These are phyloP conservation scores for Pyrgilauda ruficollis DNA, from an alignment of 2,113 vertebrate genomes.

Conservation along the genomic window DNA sequence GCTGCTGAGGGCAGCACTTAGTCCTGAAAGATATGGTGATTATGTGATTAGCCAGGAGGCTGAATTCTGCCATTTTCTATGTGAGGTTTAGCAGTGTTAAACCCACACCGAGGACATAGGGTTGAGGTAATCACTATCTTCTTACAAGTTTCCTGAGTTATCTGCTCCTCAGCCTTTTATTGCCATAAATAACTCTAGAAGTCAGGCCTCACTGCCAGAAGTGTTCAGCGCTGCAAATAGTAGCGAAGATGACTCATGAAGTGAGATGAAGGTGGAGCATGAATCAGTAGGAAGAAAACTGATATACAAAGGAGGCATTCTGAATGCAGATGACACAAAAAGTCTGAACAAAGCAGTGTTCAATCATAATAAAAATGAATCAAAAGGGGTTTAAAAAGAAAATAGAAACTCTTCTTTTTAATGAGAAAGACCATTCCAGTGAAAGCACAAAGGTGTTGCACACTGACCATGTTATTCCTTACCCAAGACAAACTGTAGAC, in stretches of 20 bases:
- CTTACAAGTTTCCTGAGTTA: slow-evolving; percentile 5
- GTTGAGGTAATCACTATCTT: slow-evolving; percentile 9
- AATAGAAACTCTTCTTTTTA: not conserved
- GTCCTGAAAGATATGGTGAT: not conserved
- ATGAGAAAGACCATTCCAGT: not conserved
- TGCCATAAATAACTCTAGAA: slow-evolving; percentile 43
- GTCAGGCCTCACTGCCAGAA: slow-evolving; percentile 1
- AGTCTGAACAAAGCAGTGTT: slow-evolving; percentile 17
- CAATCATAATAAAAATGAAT: slow-evolving; percentile 16
- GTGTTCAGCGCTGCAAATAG: slow-evolving; percentile 53
- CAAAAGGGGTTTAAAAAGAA: not conserved
- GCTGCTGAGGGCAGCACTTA: not conserved
- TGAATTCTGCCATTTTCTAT: not conserved
- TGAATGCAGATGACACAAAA: slow-evolving; percentile 3
- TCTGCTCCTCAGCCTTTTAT: slow-evolving; percentile 11
- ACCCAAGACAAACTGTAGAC: not conserved
- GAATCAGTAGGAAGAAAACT: slow-evolving; percentile 48
- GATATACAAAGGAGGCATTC: slow-evolving; percentile 2
- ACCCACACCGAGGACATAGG: not conserved
- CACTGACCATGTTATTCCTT: not conserved
- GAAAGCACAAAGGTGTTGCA: not conserved
- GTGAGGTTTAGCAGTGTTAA: not conserved
- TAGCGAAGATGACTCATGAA: slow-evolving; percentile 48
- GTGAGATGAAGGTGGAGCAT: slow-evolving; percentile 40
- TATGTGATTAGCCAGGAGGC: not conserved